phyloP scores from a whole-genome alignment of 2,797 vertebrate genomes.

The Catostomus latipinnis region DNA sequence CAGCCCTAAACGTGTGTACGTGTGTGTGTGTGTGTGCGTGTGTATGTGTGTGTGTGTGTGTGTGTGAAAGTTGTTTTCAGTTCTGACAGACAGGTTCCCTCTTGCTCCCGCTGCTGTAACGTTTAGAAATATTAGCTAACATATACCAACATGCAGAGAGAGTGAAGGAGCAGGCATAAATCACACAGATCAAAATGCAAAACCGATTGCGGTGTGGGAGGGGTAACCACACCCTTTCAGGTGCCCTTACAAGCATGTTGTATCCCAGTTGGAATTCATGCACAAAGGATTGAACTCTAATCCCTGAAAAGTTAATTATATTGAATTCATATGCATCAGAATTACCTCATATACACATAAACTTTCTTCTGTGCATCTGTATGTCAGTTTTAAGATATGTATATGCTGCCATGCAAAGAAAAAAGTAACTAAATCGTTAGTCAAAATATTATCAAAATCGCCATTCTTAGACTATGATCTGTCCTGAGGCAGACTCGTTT shows the following conservation, averaged over 20 bases:
- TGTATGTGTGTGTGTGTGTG: slow-evolving; percentile 23
- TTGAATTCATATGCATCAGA: background rate
- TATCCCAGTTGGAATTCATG: background rate
- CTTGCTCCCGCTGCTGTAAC: slow-evolving; percentile 71
- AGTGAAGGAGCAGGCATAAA: slow-evolving; percentile 47
- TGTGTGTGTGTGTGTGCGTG: background rate
- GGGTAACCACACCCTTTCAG: slow-evolving; percentile 47
- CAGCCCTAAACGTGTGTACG: background rate
- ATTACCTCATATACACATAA: background rate
- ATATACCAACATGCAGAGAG: slow-evolving; percentile 76
- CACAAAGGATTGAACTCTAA: background rate
- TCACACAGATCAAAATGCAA: slow-evolving; percentile 62
- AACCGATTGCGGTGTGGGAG: slow-evolving; percentile 30
- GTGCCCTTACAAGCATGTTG: slow-evolving; percentile 11
- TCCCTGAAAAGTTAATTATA: background rate
- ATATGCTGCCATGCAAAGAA: too few species aligned
- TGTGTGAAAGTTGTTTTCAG: slow-evolving; percentile 58
- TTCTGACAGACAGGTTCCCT: slow-evolving; percentile 75
- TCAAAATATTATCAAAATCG: too few species aligned
- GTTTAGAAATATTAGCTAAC: slow-evolving; percentile 68
- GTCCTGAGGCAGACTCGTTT: too few species aligned
- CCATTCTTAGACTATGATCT: too few species aligned
- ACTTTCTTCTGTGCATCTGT: background rate
- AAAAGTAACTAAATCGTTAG: too few species aligned
- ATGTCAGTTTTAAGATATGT: too few species aligned